A percentile compares a stretch with the other conserved stretches of the same genome.
phyloP scores from a whole-genome alignment of 2,888 invertebrate species.

The Megalurothrips usitatus region DNA sequence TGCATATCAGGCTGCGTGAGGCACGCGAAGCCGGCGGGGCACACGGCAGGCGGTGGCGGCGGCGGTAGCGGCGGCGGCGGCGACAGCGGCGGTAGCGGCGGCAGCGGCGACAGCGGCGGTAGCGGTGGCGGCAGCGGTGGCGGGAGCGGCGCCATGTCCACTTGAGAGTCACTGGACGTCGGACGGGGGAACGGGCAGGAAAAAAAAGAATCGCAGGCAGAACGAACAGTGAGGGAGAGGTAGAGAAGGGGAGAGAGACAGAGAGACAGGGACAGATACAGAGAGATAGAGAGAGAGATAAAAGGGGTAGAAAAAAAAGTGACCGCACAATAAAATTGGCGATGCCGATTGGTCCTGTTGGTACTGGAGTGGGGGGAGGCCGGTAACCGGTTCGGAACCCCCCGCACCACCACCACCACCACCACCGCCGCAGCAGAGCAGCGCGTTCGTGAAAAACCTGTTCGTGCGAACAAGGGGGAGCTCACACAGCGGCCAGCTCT shows the following conservation, averaged over 20 bases:
- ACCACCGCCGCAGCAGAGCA: no score
- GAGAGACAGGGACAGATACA: neutral
- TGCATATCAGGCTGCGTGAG: neutral
- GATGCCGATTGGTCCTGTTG: neutral
- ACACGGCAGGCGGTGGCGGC: neutral
- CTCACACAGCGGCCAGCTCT: no score
- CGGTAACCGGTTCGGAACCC: neutral
- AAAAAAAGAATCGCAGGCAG: neutral
- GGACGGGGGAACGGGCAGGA: neutral
- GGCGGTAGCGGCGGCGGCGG: neutral
- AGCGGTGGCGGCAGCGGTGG: neutral
- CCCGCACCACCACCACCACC: no score
- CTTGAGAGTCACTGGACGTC: no score
- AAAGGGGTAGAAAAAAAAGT: neutral
- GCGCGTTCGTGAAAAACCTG: neutral
- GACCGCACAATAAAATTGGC: slow-evolving; percentile 15
- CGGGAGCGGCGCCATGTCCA: neutral
- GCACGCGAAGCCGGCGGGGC: neutral
- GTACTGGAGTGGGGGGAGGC: neutral
- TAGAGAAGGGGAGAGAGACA: neutral
- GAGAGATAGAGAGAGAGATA: neutral
- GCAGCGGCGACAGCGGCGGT: neutral
- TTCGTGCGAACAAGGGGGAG: neutral
- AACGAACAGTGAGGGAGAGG: neutral
- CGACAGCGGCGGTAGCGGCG: neutral